phyloP scores from a whole-genome alignment of 2,113 vertebrate genomes.

The Willisornis vidua region DNA sequence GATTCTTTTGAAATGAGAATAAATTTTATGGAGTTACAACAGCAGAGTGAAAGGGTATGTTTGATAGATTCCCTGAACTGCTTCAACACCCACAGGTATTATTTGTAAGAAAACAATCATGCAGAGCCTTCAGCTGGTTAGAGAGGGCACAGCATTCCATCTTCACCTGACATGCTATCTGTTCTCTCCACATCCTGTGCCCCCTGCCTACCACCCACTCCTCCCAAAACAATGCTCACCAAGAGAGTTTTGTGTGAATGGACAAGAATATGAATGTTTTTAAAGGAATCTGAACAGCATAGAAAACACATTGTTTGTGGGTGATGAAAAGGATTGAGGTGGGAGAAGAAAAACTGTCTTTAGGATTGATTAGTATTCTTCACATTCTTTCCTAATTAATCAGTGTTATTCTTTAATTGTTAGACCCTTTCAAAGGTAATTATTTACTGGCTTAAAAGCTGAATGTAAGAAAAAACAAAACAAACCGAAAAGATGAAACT shows the following conservation, averaged over 20 bases:
- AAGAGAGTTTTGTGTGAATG: slow-evolving; percentile 74
- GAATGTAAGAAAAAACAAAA: neutral
- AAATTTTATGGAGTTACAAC: slow-evolving; percentile 75
- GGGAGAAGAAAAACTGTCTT: slow-evolving; percentile 66
- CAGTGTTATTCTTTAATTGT: slow-evolving; percentile 58
- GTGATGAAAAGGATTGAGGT: slow-evolving; percentile 2
- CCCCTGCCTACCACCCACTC: slow-evolving; percentile 70
- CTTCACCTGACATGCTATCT: slow-evolving; percentile 79
- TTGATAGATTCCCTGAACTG: slow-evolving; percentile 77
- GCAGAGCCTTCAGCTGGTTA: slow-evolving; percentile 77
- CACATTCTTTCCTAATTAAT: slow-evolving; percentile 63
- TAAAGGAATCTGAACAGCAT: slow-evolving; percentile 37
- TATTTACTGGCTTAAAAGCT: slow-evolving; percentile 49
- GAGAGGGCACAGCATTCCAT: slow-evolving; percentile 78
- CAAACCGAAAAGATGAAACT: neutral
- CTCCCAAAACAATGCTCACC: slow-evolving; percentile 70
- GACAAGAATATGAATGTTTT: slow-evolving; percentile 74
- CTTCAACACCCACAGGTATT: slow-evolving; percentile 84
- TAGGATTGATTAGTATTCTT: slow-evolving; percentile 68
- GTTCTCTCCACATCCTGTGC: slow-evolving; percentile 65
- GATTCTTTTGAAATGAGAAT: slow-evolving; percentile 74
- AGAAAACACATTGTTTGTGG: slow-evolving; percentile 59
- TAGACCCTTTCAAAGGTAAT: slow-evolving; percentile 40
- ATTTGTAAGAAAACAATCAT: slow-evolving; percentile 83
- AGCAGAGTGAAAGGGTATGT: slow-evolving; percentile 74